Evolutionary conservation across 2,888 invertebrate species (phyloP), one percentile per base, ranked within the genome.

Genomic region (Ormyrus labotus): DNA sequence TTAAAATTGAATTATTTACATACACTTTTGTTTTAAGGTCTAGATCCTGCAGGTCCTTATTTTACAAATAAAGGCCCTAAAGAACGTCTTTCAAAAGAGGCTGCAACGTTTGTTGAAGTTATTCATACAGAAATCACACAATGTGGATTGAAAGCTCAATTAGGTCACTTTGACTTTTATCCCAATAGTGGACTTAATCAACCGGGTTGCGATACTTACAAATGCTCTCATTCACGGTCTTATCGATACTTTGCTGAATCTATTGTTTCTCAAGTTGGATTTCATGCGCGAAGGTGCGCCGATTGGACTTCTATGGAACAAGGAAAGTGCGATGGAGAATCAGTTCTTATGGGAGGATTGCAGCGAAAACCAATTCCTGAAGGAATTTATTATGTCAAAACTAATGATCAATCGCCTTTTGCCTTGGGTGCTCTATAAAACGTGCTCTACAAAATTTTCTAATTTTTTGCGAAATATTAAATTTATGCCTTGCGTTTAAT

Each of bases 1-100:
- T 34, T 3, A 34, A 34, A 34, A 34, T 34, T 34, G 34, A 34
- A 34, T 34, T 34, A 34, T 34, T 34, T 34, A 34, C 4, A 34
- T 34, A 34, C 34, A 34, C 34, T 34, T 34, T 34, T 34, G 3
- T 34, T 34, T 34, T 4, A 34, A 91, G 91, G 90, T 2, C 83
- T 91, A 80, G 91, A 91, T 73, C 91, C 91, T 11, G 91, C 91
- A 0, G 83, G 87, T 3, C 91, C 91, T 0, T 80, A 87, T 6
- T 91, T 91, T 83, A 68, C 51, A 3, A 48, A 81, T 0, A 87
- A 88, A 6, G 78, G 63, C 0, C 58, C 82, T 2, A 87, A 85
- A 1, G 78, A 84, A 4, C 84, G 90, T 11, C 87, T 92, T n/a
- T 90, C 90, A 8, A 80, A 81, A 4, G 83, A 83, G 0, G 91